phyloP scores from a whole-genome alignment of 2,113 vertebrate genomes.

The Amblyopsis rosae region DNA sequence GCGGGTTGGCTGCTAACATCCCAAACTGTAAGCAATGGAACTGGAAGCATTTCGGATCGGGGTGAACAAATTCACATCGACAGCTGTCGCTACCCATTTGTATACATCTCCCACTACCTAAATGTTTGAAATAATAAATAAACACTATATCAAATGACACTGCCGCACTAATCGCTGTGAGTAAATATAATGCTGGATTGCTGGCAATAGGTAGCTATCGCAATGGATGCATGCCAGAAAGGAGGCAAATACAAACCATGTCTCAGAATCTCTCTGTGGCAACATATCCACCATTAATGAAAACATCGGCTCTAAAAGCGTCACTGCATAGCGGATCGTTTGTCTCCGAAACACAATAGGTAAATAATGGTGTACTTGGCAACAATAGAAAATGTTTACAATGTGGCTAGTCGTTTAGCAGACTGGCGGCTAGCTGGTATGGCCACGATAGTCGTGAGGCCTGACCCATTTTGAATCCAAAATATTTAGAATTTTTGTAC shows the following conservation, averaged over 20 bases:
- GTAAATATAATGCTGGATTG: conserved; percentile 39
- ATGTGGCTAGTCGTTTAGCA: conserved; percentile 67
- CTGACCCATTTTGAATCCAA: conserved; percentile 75
- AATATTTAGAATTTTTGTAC: conserved; percentile 66
- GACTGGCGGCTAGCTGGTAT: conserved; percentile 69
- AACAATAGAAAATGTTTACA: conserved; percentile 66
- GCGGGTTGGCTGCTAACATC: no score
- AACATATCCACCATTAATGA: conserved; percentile 31
- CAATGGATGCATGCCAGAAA: conserved; percentile 72
- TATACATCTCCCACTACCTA: neutral
- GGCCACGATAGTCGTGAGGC: conserved; percentile 74
- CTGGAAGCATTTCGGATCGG: no score
- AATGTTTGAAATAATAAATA: neutral
- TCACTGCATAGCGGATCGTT: neutral
- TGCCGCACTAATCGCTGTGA: conserved; percentile 37
- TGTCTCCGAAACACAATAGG: neutral
- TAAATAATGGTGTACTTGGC: conserved; percentile 4
- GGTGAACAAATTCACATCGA: no score
- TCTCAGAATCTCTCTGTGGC: conserved; percentile 32
- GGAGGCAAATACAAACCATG: conserved; percentile 73
- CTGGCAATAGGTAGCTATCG: conserved; percentile 15
- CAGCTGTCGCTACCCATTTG: no score
- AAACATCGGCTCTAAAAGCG: conserved; percentile 10
- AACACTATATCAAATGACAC: neutral
- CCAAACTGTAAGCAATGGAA: no score